These are phyloP conservation scores for Asteroscopus sphinx DNA, from an alignment of 2,888 invertebrate species.

Conservation along the genomic window DNA sequence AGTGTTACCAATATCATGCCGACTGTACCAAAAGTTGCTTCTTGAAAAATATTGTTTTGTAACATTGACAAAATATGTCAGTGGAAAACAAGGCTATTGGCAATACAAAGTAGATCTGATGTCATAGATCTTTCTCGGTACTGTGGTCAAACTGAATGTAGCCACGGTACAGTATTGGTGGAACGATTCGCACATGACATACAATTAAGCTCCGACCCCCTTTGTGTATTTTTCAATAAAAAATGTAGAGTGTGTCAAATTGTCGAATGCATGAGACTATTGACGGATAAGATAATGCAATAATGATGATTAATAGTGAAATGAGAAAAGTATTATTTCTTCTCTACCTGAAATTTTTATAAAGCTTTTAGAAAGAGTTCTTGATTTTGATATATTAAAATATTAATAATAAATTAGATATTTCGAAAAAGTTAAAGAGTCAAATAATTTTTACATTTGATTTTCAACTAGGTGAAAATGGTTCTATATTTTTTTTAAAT, in stretches of 20 bases:
- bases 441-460: too few relatives aligned
- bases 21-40: too few relatives aligned
- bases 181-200: constrained; percentile 43
- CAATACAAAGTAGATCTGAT: constrained; percentile 44
- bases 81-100: constrained; percentile 16
- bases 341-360: not conserved
- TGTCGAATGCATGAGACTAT: constrained; percentile 45
- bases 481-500: too few relatives aligned
- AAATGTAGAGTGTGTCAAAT: constrained; percentile 52
- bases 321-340: constrained; percentile 10
- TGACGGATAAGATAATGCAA: constrained; percentile 19
- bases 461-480: too few relatives aligned
- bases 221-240: constrained; percentile 44
- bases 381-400: not conserved
- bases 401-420: too few relatives aligned
- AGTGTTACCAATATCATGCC: too few relatives aligned
- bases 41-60: not conserved
- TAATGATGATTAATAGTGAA: constrained; percentile 23
- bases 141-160: constrained; percentile 36
- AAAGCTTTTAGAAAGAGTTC: not conserved
- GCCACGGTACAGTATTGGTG: constrained; percentile 23
- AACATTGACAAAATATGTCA: constrained; percentile 7
- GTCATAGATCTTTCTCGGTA: constrained; percentile 41
- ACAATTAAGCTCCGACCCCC: constrained; percentile 47
- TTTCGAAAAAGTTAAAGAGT: too few relatives aligned